phyloP scores from a whole-genome alignment of 2,797 vertebrate genomes.

The Tamandua tetradactyla region DNA sequence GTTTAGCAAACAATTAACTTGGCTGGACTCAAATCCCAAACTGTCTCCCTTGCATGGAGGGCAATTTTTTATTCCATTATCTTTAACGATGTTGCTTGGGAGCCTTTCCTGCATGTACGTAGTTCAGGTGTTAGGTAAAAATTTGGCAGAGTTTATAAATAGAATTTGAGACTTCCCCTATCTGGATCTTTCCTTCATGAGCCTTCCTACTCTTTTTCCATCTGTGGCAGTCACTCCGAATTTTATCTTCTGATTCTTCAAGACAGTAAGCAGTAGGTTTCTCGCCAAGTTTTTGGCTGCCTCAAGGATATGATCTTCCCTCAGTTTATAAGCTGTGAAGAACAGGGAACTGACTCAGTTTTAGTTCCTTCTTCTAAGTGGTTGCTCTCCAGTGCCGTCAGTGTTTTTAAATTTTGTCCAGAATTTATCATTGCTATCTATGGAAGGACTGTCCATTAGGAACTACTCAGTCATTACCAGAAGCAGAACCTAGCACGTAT shows the following conservation, averaged over 20 bases:
- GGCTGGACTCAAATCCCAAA: conserved; percentile 26
- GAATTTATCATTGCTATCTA: conserved; percentile 47
- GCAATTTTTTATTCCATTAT: neutral
- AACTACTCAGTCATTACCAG: conserved; percentile 14
- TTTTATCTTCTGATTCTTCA: conserved; percentile 53
- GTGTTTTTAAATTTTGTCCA: conserved; percentile 57
- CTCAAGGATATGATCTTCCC: neutral
- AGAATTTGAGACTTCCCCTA: conserved; percentile 23
- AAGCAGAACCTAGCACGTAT: conserved; percentile 30
- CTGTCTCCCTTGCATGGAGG: neutral
- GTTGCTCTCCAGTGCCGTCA: conserved; percentile 29
- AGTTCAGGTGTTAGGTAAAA: conserved; percentile 24
- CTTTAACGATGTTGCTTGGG: neutral
- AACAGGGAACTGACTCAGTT: conserved; percentile 52
- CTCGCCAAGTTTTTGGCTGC: conserved; percentile 45
- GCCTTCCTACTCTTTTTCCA: conserved; percentile 38
- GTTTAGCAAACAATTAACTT: neutral
- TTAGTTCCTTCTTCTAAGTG: conserved; percentile 41
- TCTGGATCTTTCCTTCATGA: neutral
- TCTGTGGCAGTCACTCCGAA: conserved; percentile 4
- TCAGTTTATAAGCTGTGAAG: conserved; percentile 33
- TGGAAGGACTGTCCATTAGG: conserved; percentile 22
- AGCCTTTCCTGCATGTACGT: neutral
- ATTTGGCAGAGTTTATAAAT: conserved; percentile 32
- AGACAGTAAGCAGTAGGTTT: neutral